A percentile compares a stretch with the other conserved stretches of the same genome.
Conservation (phyloP, 2,888 invertebrate species). For the Drosophila seclusa region DNA sequence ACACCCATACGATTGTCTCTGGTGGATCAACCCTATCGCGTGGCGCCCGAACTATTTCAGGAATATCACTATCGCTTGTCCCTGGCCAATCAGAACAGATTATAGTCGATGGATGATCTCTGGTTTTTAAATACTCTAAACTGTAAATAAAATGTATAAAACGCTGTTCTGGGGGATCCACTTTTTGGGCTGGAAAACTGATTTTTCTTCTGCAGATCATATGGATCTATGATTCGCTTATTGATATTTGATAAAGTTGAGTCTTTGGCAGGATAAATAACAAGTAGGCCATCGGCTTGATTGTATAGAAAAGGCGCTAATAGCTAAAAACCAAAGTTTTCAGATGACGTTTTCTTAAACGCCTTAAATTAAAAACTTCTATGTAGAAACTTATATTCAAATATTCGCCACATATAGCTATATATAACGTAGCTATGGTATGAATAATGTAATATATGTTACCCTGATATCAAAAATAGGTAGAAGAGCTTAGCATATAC, state of each 20-base stretch:
- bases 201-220: not conserved
- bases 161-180: constrained; percentile 24
- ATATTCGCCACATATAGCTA: not conserved
- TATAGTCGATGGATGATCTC: constrained; percentile 25
- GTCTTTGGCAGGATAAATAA: not conserved
- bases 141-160: constrained; percentile 71
- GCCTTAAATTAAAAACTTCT: not conserved
- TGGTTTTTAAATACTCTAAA: constrained; percentile 1
- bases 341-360: not conserved
- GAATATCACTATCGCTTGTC: constrained; percentile 69
- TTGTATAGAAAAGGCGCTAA: not conserved
- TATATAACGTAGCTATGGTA: not conserved
- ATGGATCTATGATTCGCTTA: not conserved
- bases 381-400: not conserved
- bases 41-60: constrained; percentile 75
- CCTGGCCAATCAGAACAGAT: constrained; percentile 39
- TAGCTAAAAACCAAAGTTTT: not conserved
- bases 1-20: constrained; percentile 64
- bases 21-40: constrained; percentile 76
- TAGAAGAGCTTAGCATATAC: not conserved
- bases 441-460: not conserved
- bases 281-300: not conserved
- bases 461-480: not conserved
- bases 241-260: not conserved
- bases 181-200: not conserved